These are phyloP conservation scores for Eolophus roseicapilla DNA, from an alignment of 2,113 vertebrate species.

Conservation along the genomic window DNA sequence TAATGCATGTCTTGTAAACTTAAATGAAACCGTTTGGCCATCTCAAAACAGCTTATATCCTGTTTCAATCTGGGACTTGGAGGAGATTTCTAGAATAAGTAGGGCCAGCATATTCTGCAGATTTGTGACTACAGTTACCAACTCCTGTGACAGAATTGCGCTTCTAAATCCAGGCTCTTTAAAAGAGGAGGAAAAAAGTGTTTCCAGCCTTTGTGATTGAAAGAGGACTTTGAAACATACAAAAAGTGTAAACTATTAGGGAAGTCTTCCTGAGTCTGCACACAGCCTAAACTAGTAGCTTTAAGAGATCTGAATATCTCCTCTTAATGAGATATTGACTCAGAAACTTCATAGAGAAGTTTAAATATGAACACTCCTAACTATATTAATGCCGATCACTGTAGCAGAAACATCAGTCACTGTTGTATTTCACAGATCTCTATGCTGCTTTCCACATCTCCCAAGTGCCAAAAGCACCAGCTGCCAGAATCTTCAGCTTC, in stretches of 20 bases:
- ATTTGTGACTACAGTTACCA: constrained; percentile 55
- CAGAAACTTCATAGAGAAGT: constrained; percentile 65
- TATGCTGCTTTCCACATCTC: constrained; percentile 69
- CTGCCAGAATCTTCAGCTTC: constrained; percentile 68
- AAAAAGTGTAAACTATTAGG: constrained; percentile 35
- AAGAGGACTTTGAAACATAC: constrained; percentile 36
- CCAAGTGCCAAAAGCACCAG: constrained; percentile 70
- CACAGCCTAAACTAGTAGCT: constrained; percentile 59
- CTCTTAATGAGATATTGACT: constrained; percentile 54
- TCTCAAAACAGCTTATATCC: constrained; percentile 61
- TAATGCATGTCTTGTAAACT: constrained; percentile 54
- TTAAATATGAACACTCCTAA: constrained; percentile 57
- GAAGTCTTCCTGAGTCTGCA: constrained; percentile 61
- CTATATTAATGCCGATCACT: constrained; percentile 61
- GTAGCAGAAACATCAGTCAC: constrained; percentile 69
- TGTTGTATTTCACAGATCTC: constrained; percentile 68
- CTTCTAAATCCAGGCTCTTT: constrained; percentile 54
- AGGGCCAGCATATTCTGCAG: constrained; percentile 55
- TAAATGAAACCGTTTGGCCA: constrained; percentile 61
- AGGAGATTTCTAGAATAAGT: constrained; percentile 45
- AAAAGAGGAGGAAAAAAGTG: constrained; percentile 29
- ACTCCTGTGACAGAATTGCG: constrained; percentile 49
- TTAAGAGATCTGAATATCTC: constrained; percentile 69
- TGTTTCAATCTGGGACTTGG: constrained; percentile 60
- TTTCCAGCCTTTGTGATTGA: constrained; percentile 49